These are phyloP conservation scores for Eptesicus fuscus DNA, from an alignment of 2,113 vertebrate genomes.

Conservation along the genomic window DNA sequence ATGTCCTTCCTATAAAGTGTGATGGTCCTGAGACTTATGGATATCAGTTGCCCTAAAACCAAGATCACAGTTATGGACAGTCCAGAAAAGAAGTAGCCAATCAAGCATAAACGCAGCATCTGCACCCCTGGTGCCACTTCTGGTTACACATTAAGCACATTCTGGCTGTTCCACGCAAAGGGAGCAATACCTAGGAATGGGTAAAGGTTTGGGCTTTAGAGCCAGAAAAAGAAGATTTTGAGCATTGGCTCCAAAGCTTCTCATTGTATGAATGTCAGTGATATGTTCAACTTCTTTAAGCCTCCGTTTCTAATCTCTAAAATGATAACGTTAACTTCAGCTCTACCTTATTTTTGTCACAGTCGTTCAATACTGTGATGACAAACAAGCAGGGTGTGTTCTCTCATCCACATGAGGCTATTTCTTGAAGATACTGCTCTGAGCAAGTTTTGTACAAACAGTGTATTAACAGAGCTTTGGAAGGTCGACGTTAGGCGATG, in stretches of 20 bases:
- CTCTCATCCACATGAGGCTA: not conserved
- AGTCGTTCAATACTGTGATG: not conserved
- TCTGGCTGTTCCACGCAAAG: not conserved
- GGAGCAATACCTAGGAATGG: not conserved
- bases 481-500: not conserved
- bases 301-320: not conserved
- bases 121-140: not conserved
- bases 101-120: not conserved
- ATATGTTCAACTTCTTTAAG: not conserved
- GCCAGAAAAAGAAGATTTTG: not conserved
- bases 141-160: not conserved
- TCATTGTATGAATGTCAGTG: not conserved
- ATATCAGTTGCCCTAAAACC: not conserved
- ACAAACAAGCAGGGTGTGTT: not conserved
- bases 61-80: not conserved
- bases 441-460: not conserved
- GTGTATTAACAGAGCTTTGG: not conserved
- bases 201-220: not conserved
- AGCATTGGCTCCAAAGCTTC: not conserved
- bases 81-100: not conserved
- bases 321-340: not conserved
- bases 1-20: not conserved
- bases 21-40: not conserved
- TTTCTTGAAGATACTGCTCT: not conserved
- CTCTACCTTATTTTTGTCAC: not conserved